phyloP scores from a whole-genome alignment of 1,140 invertebrate species.

The Drosophila ironensis region DNA sequence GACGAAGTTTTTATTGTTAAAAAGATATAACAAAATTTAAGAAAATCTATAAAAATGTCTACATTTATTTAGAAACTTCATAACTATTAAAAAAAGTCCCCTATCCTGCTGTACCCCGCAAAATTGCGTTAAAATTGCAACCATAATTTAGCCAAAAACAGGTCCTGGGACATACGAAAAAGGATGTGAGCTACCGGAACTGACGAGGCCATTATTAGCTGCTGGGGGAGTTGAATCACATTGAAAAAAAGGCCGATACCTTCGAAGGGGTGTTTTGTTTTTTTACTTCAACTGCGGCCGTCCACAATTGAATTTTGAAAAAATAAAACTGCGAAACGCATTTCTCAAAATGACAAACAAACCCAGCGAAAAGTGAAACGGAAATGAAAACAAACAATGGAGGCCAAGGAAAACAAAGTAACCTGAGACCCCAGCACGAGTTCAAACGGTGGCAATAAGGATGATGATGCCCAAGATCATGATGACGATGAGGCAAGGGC shows the following conservation, averaged over 20 bases:
- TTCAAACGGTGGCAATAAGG: constrained; percentile 45
- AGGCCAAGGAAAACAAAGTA: constrained; percentile 72
- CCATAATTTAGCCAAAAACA: constrained; percentile 39
- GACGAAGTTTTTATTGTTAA: too few relatives aligned
- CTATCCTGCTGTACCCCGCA: too few relatives aligned
- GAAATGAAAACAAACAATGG: constrained; percentile 73
- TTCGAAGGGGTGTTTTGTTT: constrained; percentile 45
- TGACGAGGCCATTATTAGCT: constrained; percentile 61
- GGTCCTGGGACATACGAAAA: neutral
- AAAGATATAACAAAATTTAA: too few relatives aligned
- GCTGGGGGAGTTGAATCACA: constrained; percentile 27
- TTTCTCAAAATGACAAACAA: constrained; percentile 65
- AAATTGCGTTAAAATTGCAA: constrained; percentile 33
- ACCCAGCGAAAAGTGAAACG: constrained; percentile 70
- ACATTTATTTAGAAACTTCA: too few relatives aligned
- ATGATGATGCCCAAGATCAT: constrained; percentile 10
- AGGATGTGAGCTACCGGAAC: constrained; percentile 30
- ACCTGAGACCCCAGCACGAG: constrained; percentile 56
- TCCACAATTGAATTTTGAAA: constrained; percentile 70
- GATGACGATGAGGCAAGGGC: constrained; percentile 26
- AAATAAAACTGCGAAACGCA: constrained; percentile 44
- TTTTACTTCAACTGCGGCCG: constrained; percentile 41
- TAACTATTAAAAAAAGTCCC: too few relatives aligned
- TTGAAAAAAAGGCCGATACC: neutral
- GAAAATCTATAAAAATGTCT: too few relatives aligned